phyloP scores from a whole-genome alignment of 2,888 invertebrate genomes.

The Barypeithes pellucidus region DNA sequence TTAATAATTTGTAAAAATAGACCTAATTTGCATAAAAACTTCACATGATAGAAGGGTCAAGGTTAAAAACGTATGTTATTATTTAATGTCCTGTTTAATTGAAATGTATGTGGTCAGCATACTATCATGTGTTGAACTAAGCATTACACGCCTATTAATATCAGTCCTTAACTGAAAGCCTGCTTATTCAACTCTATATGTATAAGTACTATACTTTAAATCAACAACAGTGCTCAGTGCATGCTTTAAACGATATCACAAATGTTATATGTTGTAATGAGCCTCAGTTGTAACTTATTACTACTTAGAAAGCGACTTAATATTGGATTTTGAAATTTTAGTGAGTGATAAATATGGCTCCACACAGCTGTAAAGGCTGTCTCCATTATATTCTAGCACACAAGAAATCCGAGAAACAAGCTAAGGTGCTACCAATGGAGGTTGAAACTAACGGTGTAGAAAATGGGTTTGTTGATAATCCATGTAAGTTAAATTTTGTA shows the following conservation, averaged over 20 bases:
- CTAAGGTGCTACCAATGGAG: conserved; percentile 59
- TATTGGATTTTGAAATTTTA: conserved; percentile 16
- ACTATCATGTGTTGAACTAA: conserved; percentile 15
- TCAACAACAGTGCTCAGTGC: too few relatives aligned
- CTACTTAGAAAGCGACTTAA: neutral
- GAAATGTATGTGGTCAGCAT: conserved; percentile 14
- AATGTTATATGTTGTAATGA: neutral
- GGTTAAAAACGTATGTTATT: conserved; percentile 18
- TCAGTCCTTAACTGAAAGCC: neutral
- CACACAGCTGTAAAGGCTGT: conserved; percentile 73
- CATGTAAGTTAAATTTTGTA: conserved; percentile 63
- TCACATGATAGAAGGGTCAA: conserved; percentile 22
- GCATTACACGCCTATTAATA: neutral
- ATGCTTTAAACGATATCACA: neutral
- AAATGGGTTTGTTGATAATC: conserved; percentile 59
- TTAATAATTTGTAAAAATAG: neutral
- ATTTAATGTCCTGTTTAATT: conserved; percentile 1
- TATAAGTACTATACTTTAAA: neutral
- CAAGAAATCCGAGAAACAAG: conserved; percentile 64
- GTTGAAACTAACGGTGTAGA: conserved; percentile 59
- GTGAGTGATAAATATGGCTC: conserved; percentile 69
- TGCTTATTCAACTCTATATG: neutral
- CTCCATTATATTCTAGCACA: conserved; percentile 64
- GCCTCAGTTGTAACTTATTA: neutral
- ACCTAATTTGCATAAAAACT: neutral